phyloP scores from a whole-genome alignment of 2,113 vertebrate species.

The Tamias sibiricus region DNA sequence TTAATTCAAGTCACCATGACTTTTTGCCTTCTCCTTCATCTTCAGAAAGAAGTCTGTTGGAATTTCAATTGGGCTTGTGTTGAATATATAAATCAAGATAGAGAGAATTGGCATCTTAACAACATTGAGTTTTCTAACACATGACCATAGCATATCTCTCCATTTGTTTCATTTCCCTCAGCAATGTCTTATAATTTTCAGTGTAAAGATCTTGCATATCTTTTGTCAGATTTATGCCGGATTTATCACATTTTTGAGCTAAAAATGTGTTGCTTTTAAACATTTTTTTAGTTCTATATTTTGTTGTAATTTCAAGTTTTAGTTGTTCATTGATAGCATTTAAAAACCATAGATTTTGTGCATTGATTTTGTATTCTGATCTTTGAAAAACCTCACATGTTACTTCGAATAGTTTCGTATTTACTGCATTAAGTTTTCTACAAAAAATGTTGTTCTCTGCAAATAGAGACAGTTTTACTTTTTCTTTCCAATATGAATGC shows the following conservation, averaged over 20 bases:
- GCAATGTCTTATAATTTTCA: background rate
- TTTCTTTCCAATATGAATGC: background rate
- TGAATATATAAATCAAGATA: background rate
- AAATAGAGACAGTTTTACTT: conserved; percentile 25
- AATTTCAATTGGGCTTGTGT: too few species aligned
- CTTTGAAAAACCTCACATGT: background rate
- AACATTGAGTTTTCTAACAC: background rate
- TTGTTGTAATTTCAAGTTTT: conserved; percentile 38
- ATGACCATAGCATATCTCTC: background rate
- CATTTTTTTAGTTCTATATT: background rate
- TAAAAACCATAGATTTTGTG: background rate
- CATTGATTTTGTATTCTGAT: background rate
- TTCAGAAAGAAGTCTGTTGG: too few species aligned
- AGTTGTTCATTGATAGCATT: background rate
- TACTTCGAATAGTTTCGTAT: background rate
- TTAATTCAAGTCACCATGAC: too few species aligned
- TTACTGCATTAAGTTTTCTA: conserved; percentile 1
- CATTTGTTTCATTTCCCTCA: background rate
- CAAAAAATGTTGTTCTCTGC: background rate
- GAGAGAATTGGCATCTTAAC: background rate
- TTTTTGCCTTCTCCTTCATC: too few species aligned
- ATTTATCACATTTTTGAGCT: background rate
- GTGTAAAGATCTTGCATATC: background rate
- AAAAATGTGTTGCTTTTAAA: background rate
- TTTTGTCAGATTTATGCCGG: background rate